Base-by-base conservation (phyloP, 2,888 invertebrate genomes). In the Pandemis heparana region DNA sequence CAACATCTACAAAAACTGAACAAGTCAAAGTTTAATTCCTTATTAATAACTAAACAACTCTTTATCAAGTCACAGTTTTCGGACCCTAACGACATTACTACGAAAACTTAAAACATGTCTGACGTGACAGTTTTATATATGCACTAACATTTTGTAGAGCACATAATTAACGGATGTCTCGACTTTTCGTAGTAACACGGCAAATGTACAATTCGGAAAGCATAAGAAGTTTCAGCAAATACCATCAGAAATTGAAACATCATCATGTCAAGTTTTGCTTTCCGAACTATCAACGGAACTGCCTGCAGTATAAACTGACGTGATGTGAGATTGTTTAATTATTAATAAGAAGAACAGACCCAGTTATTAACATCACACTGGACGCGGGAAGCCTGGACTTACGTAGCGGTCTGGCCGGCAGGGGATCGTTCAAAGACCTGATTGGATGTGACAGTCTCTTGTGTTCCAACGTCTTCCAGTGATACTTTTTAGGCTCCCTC, bases 381-480 rank as follows among this genome's bases (percentile, higher is more conserved):
- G 72, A 72, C 72, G 71, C 71, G 61, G 32, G 72, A 72, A 72
- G 72, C 72, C 72, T 62, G 62, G 51, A 72, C 94, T 94, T 94
- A 94, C 94, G 92, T 89, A 92, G 83, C 77, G 88, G 87, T 80
- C 89, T 84, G 72, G 88, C 82, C 66, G 90, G 85, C 76, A 88
- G 83, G 6, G 87, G 83, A 76, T 88, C 89, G 81, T 93, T 91
- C 83, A 94, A 81, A 9, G 94, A 92, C 74, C 94, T 84, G 75
- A 91, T 82, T 14, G 94, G 94, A 75, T 94, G 89, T 48, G 94
- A 93, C 75, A 94, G 85, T 69, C 94, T 84, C 84, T 94, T 94
- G 81, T 94, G 94, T 77, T 92, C 94, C 85, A 89, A 80, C 14
- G 89, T 93, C 86, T 89, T 92, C 94, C 94, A 94, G 72, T 85